Percentiles rank a stretch among this genome's conserved stretches.
These are phyloP conservation scores for Leptopilina clavipes DNA, from an alignment of 1,140 invertebrate species.

Conservation along the genomic window DNA sequence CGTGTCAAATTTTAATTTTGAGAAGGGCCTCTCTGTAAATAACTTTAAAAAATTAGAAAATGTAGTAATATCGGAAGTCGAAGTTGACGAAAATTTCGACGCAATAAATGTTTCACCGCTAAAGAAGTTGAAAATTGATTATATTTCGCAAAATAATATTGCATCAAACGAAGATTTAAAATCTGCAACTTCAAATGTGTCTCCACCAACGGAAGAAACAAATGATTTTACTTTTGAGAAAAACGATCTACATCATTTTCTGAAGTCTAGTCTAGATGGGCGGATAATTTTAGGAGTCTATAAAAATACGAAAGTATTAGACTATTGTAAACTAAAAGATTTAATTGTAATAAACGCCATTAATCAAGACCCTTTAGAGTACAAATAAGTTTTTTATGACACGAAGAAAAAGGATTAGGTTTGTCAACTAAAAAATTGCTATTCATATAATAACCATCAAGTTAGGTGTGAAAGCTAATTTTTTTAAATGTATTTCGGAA, in stretches of 20 bases:
- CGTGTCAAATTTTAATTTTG: not conserved
- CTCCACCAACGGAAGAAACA: not conserved
- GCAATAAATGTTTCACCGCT: not conserved
- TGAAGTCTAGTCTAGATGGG: not conserved
- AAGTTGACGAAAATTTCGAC: not conserved
- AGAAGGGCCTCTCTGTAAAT: not conserved
- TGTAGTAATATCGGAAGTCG: not conserved
- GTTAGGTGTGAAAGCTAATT: too few relatives aligned
- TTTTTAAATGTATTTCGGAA: too few relatives aligned
- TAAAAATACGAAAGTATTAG: not conserved
- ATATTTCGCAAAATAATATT: not conserved
- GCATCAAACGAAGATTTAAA: not conserved
- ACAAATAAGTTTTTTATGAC: too few relatives aligned
- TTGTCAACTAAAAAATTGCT: too few relatives aligned
- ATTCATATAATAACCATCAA: too few relatives aligned
- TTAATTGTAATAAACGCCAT: not conserved
- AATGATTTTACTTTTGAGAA: not conserved
- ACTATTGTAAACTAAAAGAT: constrained; percentile 5
- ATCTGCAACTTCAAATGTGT: not conserved
- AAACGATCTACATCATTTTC: not conserved
- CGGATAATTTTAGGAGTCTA: not conserved
- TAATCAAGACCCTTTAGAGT: not conserved
- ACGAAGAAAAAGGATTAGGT: too few relatives aligned
- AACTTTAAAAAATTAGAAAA: not conserved
- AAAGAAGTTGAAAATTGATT: not conserved